These are phyloP conservation scores for Neoseiulus cucumeris DNA, from an alignment of 1,140 invertebrate species.

Conservation along the genomic window DNA sequence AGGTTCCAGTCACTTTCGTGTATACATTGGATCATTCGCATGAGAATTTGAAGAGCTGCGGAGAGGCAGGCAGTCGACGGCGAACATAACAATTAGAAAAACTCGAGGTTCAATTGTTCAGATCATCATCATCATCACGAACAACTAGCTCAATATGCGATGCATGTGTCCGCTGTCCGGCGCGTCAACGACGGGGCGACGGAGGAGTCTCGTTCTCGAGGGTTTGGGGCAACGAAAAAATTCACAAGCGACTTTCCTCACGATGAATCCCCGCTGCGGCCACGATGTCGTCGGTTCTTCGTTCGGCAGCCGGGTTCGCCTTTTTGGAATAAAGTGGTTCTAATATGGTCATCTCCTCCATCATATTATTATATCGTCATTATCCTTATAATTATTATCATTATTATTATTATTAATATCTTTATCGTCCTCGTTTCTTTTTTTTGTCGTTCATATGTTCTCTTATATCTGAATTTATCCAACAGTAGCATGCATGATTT, in stretches of 20 bases:
- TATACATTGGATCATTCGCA: too few species aligned
- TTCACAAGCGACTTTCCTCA: not conserved
- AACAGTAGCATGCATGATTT: not conserved
- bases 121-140: too few species aligned
- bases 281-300: not conserved
- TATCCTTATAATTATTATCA: not conserved
- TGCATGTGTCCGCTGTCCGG: too few species aligned
- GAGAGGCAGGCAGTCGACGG: too few species aligned
- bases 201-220: too few species aligned
- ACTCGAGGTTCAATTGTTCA: too few species aligned
- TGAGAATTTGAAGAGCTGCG: too few species aligned
- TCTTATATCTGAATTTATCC: not conserved
- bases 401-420: not conserved
- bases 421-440: not conserved
- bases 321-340: not conserved
- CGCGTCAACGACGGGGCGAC: too few species aligned
- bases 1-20: too few species aligned
- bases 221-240: not conserved
- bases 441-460: not conserved
- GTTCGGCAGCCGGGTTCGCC: not conserved
- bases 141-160: too few species aligned
- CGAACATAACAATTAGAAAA: too few species aligned
- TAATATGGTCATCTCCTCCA: not conserved
- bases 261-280: not conserved
- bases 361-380: not conserved